Evolutionary conservation across 2,113 vertebrate genomes (phyloP).

Genomic region (Equus quagga): DNA sequence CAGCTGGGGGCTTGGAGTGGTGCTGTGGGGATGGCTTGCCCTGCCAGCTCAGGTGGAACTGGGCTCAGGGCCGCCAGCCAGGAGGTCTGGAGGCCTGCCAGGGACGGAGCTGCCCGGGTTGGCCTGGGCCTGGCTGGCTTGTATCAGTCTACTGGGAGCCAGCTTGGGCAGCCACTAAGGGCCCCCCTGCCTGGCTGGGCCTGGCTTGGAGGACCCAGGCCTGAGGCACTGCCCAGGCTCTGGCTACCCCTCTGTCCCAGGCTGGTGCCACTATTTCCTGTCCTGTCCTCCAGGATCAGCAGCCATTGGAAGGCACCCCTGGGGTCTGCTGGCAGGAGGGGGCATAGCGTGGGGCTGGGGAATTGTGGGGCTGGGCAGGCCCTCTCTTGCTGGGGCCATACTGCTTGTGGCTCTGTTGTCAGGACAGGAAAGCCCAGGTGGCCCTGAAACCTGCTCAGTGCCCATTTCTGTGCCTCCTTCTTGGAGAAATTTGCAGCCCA

Average conservation of each 20-base stretch:
- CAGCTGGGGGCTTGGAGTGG: background rate
- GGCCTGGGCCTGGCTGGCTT: constrained; percentile 9
- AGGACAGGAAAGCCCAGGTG: background rate
- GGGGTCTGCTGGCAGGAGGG: background rate
- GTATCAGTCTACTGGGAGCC: background rate
- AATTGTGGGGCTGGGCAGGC: background rate
- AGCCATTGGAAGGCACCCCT: background rate
- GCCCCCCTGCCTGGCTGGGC: background rate
- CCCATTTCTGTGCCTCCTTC: background rate
- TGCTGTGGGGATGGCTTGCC: background rate
- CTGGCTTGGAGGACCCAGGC: background rate
- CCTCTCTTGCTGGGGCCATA: background rate
- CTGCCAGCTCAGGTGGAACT: constrained; percentile 32
- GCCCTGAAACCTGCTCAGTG: background rate
- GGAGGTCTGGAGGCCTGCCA: constrained; percentile 55
- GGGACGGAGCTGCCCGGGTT: background rate
- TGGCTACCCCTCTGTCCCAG: background rate
- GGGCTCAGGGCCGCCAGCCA: background rate
- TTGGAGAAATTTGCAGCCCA: background rate
- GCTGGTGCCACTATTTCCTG: background rate
- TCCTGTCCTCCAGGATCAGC: background rate
- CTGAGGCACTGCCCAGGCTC: background rate
- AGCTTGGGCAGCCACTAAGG: background rate
- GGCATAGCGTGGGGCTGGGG: background rate
- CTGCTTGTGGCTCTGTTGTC: background rate